phyloP scores from a whole-genome alignment of 64 coral and sea anemone species.

The Stichodactyla mertensii region DNA sequence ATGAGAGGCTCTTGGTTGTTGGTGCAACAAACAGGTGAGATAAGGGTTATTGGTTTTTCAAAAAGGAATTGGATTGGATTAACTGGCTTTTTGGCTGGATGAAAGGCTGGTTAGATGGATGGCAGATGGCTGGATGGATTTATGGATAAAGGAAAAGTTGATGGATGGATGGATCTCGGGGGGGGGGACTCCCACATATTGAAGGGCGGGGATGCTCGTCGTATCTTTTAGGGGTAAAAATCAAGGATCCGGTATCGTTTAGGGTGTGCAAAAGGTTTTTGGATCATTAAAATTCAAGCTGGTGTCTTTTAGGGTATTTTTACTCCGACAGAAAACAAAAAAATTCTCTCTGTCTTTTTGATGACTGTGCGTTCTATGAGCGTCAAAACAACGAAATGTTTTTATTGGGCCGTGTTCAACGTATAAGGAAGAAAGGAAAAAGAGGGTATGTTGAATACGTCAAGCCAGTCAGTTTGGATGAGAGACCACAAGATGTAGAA shows the following conservation, averaged over 20 bases:
- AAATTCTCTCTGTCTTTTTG: conserved; percentile 26
- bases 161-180: too few species aligned
- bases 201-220: too few species aligned
- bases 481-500: conserved; percentile 4
- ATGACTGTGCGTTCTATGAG: conserved; percentile 45
- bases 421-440: conserved; percentile 37
- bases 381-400: conserved; percentile 19
- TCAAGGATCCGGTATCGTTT: too few species aligned
- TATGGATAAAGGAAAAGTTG: background rate
- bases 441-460: conserved; percentile 35
- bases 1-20: conserved; percentile 94
- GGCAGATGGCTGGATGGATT: too few species aligned
- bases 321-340: background rate
- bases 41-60: background rate
- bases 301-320: too few species aligned
- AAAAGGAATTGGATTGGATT: too few species aligned
- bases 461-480: conserved; percentile 26
- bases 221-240: too few species aligned
- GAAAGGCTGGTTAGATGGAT: too few species aligned
- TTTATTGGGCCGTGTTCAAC: conserved; percentile 13
- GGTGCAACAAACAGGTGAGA: conserved; percentile 92
- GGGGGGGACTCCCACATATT: too few species aligned
- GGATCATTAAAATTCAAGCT: too few species aligned
- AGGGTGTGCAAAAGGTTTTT: too few species aligned
- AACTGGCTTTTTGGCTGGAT: too few species aligned